Evolutionary conservation across 2,797 vertebrate species (phyloP).

Genomic region (Rhinogobio ventralis): DNA sequence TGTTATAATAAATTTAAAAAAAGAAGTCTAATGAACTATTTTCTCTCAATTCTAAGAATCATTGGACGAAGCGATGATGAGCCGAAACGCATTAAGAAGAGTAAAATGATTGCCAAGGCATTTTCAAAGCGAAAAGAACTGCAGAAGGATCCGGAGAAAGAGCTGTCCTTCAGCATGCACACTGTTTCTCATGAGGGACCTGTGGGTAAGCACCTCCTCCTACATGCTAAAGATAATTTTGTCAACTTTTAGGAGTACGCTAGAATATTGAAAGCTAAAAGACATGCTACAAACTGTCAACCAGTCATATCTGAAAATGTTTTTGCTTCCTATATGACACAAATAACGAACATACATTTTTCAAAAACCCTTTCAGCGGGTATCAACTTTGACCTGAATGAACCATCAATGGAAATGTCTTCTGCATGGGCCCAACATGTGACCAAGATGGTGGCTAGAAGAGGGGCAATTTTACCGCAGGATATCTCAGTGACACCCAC

Average conservation of each 20-base stretch:
- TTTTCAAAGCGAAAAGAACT: constrained; percentile 95
- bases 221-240: neutral
- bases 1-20: neutral
- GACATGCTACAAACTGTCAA: neutral
- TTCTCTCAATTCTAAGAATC: constrained; percentile 77
- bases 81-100: constrained; percentile 97
- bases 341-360: neutral
- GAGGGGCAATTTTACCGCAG: constrained; percentile 97
- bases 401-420: constrained; percentile 92
- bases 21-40: neutral
- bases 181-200: constrained; percentile 95
- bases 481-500: constrained; percentile 94
- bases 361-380: constrained; percentile 78
- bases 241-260: neutral
- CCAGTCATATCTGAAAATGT: neutral
- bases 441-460: constrained; percentile 97
- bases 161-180: constrained; percentile 97
- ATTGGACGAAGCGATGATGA: constrained; percentile 94
- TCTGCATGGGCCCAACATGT: constrained; percentile 98
- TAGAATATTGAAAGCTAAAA: neutral
- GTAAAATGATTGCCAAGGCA: constrained; percentile 99
- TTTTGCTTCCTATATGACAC: neutral
- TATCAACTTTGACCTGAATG: constrained; percentile 93
- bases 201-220: constrained; percentile 80
- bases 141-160: constrained; percentile 91